A percentile compares a stretch with the other conserved stretches of the same genome.
phyloP scores from a whole-genome alignment of 1,140 invertebrate species.

The Harpegnathos saltator region DNA sequence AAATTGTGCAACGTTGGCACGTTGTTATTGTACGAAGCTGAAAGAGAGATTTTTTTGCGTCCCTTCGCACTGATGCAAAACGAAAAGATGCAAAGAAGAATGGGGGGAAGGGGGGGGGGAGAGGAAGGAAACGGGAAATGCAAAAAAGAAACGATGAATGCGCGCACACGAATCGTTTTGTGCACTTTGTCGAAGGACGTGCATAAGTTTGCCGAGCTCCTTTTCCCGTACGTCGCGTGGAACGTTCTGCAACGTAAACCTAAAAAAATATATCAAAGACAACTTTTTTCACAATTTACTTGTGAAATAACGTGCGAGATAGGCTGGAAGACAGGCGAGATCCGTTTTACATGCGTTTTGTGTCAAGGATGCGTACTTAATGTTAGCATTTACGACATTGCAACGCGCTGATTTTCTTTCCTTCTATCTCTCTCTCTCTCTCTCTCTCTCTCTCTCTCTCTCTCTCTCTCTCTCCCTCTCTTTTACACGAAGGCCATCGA shows the following conservation, averaged over 20 bases:
- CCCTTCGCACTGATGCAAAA: no score
- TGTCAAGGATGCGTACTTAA: conserved; percentile 67
- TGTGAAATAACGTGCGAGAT: conserved; percentile 1
- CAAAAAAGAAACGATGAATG: no score
- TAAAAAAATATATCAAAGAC: conserved; percentile 5
- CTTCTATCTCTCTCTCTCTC: conserved; percentile 32
- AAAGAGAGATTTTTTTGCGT: no score
- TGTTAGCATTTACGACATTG: conserved; percentile 30
- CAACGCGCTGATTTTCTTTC: conserved; percentile 40
- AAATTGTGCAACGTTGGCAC: no score
- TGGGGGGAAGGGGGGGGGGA: no score
- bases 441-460: no score
- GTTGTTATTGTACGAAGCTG: no score
- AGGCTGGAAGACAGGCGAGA: not conserved
- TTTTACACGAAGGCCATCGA: conserved; percentile 66
- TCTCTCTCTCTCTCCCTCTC: conserved; percentile 13
- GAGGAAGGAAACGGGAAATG: no score
- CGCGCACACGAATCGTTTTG: not conserved
- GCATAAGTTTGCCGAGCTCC: not conserved
- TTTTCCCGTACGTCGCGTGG: not conserved
- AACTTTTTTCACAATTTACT: not conserved
- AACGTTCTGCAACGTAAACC: not conserved
- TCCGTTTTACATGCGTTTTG: conserved; percentile 48
- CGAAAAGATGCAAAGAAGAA: no score
- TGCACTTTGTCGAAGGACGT: not conserved